Conservation (phyloP, 2,797 vertebrate species). For the Peromyscus nudipes region DNA sequence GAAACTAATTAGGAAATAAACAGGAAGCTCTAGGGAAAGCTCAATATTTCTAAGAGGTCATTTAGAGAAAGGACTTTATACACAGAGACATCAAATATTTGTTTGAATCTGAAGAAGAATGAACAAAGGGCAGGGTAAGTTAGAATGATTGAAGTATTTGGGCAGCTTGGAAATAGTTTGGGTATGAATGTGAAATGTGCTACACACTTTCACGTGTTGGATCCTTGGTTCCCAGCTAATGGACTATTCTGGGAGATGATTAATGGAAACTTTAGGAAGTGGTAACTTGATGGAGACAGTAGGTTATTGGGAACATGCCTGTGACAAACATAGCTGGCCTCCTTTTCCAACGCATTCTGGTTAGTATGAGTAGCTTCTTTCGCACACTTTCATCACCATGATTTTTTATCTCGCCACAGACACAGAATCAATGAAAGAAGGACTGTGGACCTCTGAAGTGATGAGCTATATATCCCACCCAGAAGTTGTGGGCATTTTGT, state of each 20-base stretch:
- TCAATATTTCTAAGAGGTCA: background rate
- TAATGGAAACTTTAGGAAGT: background rate
- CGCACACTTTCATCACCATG: background rate
- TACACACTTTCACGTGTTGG: background rate
- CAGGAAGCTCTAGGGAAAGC: background rate
- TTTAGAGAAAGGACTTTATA: slow-evolving; percentile 24
- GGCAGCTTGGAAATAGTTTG: background rate
- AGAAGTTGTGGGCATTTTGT: background rate
- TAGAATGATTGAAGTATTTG: background rate
- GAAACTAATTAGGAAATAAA: background rate
- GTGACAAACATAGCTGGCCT: background rate
- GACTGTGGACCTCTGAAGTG: background rate
- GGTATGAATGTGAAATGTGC: background rate
- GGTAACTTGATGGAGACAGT: background rate
- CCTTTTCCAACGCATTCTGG: background rate
- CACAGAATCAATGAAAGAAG: background rate
- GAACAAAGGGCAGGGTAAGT: background rate
- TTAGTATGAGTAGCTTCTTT: background rate
- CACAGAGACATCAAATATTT: background rate
- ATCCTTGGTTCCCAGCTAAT: background rate
- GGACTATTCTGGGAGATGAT: background rate
- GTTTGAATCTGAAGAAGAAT: slow-evolving; percentile 36
- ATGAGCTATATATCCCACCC: background rate
- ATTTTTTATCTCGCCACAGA: background rate
- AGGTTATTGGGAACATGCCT: background rate